Base-by-base conservation (phyloP, 1,140 invertebrate genomes). In the Oryzaephilus surinamensis region DNA sequence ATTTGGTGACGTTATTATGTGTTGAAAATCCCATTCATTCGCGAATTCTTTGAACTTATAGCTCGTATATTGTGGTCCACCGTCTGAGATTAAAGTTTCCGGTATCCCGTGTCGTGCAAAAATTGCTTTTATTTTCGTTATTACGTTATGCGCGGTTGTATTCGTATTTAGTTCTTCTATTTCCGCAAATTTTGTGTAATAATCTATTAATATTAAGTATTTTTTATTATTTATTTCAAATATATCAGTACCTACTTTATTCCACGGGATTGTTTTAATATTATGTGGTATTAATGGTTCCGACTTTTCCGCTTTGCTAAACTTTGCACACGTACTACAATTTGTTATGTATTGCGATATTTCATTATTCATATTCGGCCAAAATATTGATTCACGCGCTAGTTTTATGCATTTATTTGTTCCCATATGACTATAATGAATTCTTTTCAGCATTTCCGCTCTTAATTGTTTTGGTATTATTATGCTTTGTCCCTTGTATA, bases 311-410 rank as follows among this genome's bases (percentile, higher is more conserved):
- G 34, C 39, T 6, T 39, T 47, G 29, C 33, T 30, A 46, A 47
- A 54, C 41, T 50, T 53, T 13, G 43, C 2, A 47, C 65, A 68
- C 14, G 32, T 51, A 18, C 40, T 21, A 52, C 63, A 67, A 32
- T 50, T 56, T 24, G 27, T 26, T 12, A 67, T 42, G 11, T 60
- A 41, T 52, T 59, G 52, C 11, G 67, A 60, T 29, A 69, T 49
- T 32, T 47, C 49, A 19, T 43, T 47, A 36, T 67, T n/a, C n/a
- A n/a, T n/a, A n/a, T n/a, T n/a, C n/a, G n/a, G n/a, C n/a, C n/a
- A n/a, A n/a, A n/a, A n/a, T 62, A 10, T 47, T 48, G 13, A 63
- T 63, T 61, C 64, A 67, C 41, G 32, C 15, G 46, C 46, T 28
- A 30, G 41, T 18, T 28, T 17, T 26, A 43, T 45, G 7, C 11